These are phyloP conservation scores for Blastomussa wellsi DNA, from an alignment of 92 coral and sea anemone genomes.

Conservation along the genomic window DNA sequence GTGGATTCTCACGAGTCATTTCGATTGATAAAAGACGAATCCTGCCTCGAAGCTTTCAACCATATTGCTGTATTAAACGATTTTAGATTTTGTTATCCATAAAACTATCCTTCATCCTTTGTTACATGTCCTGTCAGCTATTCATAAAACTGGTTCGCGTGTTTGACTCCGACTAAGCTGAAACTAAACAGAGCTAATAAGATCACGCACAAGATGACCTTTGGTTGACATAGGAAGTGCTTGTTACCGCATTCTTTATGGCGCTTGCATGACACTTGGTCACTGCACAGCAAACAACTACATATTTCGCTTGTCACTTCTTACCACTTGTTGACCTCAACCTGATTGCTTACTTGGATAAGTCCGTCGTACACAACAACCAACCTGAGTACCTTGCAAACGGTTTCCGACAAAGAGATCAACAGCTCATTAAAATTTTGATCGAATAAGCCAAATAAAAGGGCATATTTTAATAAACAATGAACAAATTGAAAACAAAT, in stretches of 20 bases:
- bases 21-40: not conserved
- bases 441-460: not conserved
- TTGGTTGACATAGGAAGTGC: conserved; percentile 24
- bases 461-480: conserved; percentile 15
- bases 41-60: not conserved
- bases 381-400: not conserved
- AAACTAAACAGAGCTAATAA: not conserved
- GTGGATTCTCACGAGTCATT: conserved; percentile 44
- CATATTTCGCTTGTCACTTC: not conserved
- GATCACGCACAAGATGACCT: conserved; percentile 47
- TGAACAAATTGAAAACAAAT: conserved; percentile 24
- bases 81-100: not conserved
- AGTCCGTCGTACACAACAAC: not conserved
- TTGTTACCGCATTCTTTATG: not conserved
- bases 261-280: conserved; percentile 25
- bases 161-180: not conserved
- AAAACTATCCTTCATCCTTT: not conserved
- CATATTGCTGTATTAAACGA: not conserved
- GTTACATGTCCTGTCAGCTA: not conserved
- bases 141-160: not conserved
- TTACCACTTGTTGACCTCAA: not conserved
- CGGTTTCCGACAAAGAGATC: not conserved
- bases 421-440: not conserved
- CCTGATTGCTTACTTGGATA: not conserved
- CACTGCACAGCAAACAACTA: conserved; percentile 12